A percentile compares a stretch with the other conserved stretches of the same genome.
phyloP scores from a whole-genome alignment of 2,888 invertebrate genomes.

The Sphaerophoria taeniata region DNA sequence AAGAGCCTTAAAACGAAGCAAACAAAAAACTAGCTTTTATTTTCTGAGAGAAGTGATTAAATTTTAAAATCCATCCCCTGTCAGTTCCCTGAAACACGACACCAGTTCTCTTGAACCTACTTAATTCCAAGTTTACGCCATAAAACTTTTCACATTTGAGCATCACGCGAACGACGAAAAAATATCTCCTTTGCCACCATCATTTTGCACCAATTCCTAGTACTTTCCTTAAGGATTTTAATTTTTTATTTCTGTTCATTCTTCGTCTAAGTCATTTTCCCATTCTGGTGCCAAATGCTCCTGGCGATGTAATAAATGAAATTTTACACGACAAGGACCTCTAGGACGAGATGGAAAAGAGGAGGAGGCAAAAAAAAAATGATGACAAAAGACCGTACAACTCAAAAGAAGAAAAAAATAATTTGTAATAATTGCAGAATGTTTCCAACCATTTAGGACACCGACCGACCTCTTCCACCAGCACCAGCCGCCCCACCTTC shows the following conservation, averaged over 20 bases:
- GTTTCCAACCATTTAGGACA: constrained; percentile 66
- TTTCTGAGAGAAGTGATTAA: constrained; percentile 14
- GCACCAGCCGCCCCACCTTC: neutral
- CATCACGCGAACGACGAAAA: constrained; percentile 28
- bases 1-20: neutral
- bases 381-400: constrained; percentile 54
- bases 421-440: constrained; percentile 74
- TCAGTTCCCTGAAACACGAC: neutral
- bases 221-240: constrained; percentile 42
- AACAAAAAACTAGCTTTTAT: neutral
- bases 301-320: constrained; percentile 70
- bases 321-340: constrained; percentile 66
- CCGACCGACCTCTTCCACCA: neutral
- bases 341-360: neutral
- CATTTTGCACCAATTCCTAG: constrained; percentile 29
- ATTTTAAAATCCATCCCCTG: constrained; percentile 22
- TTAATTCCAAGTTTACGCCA: constrained; percentile 61
- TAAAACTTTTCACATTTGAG: constrained; percentile 71
- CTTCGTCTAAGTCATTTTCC: constrained; percentile 17
- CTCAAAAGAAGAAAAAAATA: constrained; percentile 66
- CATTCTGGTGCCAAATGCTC: constrained; percentile 55
- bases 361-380: constrained; percentile 5
- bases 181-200: constrained; percentile 48
- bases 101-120: constrained; percentile 42
- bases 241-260: constrained; percentile 26